Percentiles rank a stretch among this genome's conserved stretches.
Evolutionary conservation across 2,888 invertebrate genomes (phyloP).

Genomic region (Tetanocera ferruginea): DNA sequence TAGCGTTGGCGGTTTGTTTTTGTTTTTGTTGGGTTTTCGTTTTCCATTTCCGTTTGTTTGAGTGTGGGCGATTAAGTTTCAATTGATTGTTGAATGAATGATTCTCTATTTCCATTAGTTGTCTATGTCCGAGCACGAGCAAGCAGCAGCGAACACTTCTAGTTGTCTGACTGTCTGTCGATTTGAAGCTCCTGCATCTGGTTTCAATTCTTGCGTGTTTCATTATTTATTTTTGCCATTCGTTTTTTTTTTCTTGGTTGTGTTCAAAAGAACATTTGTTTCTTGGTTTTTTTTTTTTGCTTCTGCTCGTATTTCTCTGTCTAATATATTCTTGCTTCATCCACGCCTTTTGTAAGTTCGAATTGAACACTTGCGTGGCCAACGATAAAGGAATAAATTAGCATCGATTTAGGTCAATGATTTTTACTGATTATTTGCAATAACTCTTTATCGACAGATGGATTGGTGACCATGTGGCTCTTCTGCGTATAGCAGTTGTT

Average conservation of each 20-base stretch:
- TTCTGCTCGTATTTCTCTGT: not conserved
- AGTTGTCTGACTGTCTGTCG: conserved; percentile 2
- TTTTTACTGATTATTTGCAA: conserved; percentile 44
- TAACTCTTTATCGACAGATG: conserved; percentile 40
- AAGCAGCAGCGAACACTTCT: conserved; percentile 13
- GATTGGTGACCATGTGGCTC: conserved; percentile 9
- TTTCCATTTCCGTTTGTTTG: conserved; percentile 2
- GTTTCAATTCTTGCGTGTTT: not conserved
- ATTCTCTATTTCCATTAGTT: conserved; percentile 30
- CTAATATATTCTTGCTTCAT: not conserved
- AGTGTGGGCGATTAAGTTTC: conserved; percentile 41
- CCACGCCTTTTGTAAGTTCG: conserved; percentile 20
- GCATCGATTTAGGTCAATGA: conserved; percentile 46
- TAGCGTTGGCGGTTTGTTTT: not conserved
- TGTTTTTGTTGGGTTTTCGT: not conserved
- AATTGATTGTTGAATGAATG: conserved; percentile 46
- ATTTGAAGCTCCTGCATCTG: not conserved
- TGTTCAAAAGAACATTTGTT: conserved; percentile 36
- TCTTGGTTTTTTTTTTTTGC: not conserved
- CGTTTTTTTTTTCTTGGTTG: conserved; percentile 19
- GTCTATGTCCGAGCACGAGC: not conserved
- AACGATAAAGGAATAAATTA: conserved; percentile 43
- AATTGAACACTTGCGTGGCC: not conserved
- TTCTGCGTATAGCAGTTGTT: conserved; percentile 37
- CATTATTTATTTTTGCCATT: conserved; percentile 24